Percentiles rank a stretch among this genome's conserved stretches.
Evolutionary conservation across 2,888 invertebrate genomes (phyloP).

Genomic region (Synanthedon formicaeformis): DNA sequence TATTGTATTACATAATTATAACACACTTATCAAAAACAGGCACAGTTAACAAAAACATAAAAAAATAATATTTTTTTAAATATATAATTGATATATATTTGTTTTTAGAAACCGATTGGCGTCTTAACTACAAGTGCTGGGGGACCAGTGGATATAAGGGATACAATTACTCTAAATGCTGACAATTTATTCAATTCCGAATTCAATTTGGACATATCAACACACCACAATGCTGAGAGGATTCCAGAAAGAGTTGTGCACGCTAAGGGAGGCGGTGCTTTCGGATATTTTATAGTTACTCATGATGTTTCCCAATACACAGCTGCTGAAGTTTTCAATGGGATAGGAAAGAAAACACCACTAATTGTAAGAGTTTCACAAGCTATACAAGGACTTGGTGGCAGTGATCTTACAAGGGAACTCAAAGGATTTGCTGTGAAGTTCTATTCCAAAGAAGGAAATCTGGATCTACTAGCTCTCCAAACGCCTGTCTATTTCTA

Average conservation of each 20-base stretch:
- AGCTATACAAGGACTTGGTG: slow-evolving; percentile 84
- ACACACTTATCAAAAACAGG: too few relatives aligned
- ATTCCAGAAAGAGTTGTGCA: slow-evolving; percentile 93
- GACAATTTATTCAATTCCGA: slow-evolving; percentile 33
- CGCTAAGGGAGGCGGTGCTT: slow-evolving; percentile 90
- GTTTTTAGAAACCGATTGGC: slow-evolving; percentile 57
- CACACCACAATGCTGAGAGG: slow-evolving; percentile 84
- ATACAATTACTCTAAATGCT: slow-evolving; percentile 80
- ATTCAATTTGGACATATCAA: slow-evolving; percentile 31
- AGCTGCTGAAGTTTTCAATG: slow-evolving; percentile 79
- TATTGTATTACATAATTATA: too few relatives aligned
- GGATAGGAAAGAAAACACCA: slow-evolving; percentile 81
- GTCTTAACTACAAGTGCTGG: slow-evolving; percentile 81
- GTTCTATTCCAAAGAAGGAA: slow-evolving; percentile 90
- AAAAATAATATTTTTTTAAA: too few relatives aligned
- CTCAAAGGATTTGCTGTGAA: slow-evolving; percentile 89
- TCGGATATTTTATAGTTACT: slow-evolving; percentile 85
- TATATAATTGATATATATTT: slow-evolving; percentile 2
- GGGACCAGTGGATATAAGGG: slow-evolving; percentile 77
- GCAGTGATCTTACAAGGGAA: slow-evolving; percentile 85
- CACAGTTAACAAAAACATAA: too few relatives aligned
- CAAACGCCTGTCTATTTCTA: slow-evolving; percentile 90
- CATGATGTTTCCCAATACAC: slow-evolving; percentile 82
- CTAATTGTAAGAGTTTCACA: slow-evolving; percentile 81
- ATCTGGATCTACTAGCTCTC: slow-evolving; percentile 88